Percentiles rank a stretch among this genome's conserved stretches.
These are phyloP conservation scores for Ascaphus truei DNA, from an alignment of 2,113 vertebrate species.

Conservation along the genomic window DNA sequence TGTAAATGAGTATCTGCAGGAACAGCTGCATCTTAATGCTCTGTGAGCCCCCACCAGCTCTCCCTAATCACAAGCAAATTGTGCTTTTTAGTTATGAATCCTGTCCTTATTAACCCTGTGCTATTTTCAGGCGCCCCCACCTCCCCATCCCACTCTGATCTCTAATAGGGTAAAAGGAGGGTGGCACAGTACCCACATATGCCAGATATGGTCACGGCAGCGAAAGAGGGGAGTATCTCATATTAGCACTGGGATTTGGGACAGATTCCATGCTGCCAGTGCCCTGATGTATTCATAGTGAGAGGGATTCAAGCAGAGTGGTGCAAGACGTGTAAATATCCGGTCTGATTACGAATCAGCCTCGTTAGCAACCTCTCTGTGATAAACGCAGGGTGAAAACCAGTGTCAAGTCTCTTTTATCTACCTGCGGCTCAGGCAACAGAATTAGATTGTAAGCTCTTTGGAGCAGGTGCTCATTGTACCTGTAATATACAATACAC, in stretches of 20 bases:
- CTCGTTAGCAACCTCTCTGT: background rate
- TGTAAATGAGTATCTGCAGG: conserved; percentile 51
- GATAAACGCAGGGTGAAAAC: too few species aligned
- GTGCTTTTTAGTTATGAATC: conserved; percentile 55
- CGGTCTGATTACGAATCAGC: background rate
- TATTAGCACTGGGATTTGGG: background rate
- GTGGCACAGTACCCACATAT: too few species aligned
- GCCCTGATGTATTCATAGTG: background rate
- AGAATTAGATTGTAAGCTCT: too few species aligned
- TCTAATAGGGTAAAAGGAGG: too few species aligned
- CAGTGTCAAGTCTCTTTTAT: too few species aligned
- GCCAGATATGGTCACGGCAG: background rate
- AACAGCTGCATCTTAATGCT: conserved; percentile 49
- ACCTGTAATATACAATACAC: too few species aligned
- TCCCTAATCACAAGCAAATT: conserved; percentile 54
- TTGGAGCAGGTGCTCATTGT: too few species aligned
- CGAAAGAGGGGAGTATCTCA: background rate
- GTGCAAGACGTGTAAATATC: background rate
- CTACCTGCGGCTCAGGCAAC: too few species aligned
- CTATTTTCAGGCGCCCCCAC: background rate
- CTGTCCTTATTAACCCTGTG: conserved; percentile 50
- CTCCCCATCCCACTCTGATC: too few species aligned
- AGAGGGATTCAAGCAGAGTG: background rate
- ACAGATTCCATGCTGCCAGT: background rate
- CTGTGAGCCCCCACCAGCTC: conserved; percentile 46